phyloP scores from a whole-genome alignment of 2,888 invertebrate species.

The Selenia dentaria region DNA sequence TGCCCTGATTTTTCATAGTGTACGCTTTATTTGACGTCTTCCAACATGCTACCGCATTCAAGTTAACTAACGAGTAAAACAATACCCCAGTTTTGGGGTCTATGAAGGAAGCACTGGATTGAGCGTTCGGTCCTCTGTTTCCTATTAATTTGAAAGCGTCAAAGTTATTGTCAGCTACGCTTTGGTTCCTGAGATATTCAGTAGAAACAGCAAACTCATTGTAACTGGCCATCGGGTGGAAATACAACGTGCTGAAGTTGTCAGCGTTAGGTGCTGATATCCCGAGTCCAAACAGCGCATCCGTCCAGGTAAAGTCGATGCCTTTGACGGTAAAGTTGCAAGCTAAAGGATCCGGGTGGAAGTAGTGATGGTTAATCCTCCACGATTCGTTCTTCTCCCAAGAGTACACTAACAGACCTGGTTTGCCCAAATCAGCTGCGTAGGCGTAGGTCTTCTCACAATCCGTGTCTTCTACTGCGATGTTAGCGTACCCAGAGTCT shows the following conservation, averaged over 20 bases:
- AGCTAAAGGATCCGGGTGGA: conserved; percentile 88
- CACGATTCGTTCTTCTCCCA: conserved; percentile 89
- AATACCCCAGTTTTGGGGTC: conserved; percentile 89
- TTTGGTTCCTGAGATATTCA: conserved; percentile 85
- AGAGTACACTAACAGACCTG: conserved; percentile 90
- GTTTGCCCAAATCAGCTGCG: conserved; percentile 87
- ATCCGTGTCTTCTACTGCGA: conserved; percentile 90
- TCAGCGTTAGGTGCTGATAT: conserved; percentile 86
- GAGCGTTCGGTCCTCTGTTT: conserved; percentile 88
- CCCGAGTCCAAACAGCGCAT: conserved; percentile 91
- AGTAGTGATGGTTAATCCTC: conserved; percentile 89
- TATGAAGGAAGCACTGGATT: conserved; percentile 89
- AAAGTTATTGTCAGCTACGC: conserved; percentile 82
- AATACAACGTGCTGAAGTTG: conserved; percentile 89
- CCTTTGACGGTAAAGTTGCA: conserved; percentile 90
- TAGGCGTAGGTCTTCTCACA: conserved; percentile 91
- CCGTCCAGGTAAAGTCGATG: conserved; percentile 89
- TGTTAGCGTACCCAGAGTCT: conserved; percentile 89
- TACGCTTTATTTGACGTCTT: conserved; percentile 88
- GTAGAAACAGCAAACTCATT: conserved; percentile 91
- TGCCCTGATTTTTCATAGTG: conserved; percentile 88
- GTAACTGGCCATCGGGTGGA: conserved; percentile 91
- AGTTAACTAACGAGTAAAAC: conserved; percentile 90
- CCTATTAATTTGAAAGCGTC: conserved; percentile 88
- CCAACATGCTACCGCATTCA: conserved; percentile 92